Percentiles rank a stretch among this genome's conserved stretches.
phyloP scores from a whole-genome alignment of 2,888 invertebrate genomes.

The Cecidostiba fungosa region DNA sequence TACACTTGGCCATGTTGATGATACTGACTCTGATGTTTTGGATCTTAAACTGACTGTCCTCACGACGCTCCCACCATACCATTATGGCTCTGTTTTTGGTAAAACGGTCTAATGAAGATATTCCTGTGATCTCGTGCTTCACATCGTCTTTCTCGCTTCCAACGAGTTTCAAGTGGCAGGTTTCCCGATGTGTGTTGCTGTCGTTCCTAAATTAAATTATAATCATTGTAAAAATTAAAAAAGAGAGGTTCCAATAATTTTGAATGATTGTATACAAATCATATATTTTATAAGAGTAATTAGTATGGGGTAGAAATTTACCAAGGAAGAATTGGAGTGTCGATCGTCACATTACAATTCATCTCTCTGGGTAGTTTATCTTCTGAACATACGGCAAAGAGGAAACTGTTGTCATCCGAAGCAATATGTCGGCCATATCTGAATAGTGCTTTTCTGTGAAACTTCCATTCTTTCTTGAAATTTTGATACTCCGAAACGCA shows the following conservation, averaged over 20 bases:
- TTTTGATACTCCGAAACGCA: slow-evolving; percentile 3
- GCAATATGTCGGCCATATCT: slow-evolving; percentile 38
- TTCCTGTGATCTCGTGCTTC: slow-evolving; percentile 29
- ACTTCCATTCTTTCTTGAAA: slow-evolving; percentile 59
- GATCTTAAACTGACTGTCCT: slow-evolving; percentile 51
- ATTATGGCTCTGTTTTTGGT: slow-evolving; percentile 26
- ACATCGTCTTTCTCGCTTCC: not conserved
- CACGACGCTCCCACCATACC: slow-evolving; percentile 49
- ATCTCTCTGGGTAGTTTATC: slow-evolving; percentile 38
- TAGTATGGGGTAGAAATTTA: not conserved
- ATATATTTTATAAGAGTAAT: not conserved
- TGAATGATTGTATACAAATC: too few species aligned
- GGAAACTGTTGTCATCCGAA: slow-evolving; percentile 51
- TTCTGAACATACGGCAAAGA: slow-evolving; percentile 40
- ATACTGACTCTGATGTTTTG: slow-evolving; percentile 50
- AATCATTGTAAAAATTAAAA: not conserved
- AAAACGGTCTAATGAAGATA: slow-evolving; percentile 54
- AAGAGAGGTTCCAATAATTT: not conserved
- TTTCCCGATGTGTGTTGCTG: not conserved
- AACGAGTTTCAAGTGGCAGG: slow-evolving; percentile 33
- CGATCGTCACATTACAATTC: slow-evolving; percentile 57
- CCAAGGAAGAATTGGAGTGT: slow-evolving; percentile 44
- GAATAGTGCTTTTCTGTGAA: slow-evolving; percentile 23
- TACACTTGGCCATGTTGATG: slow-evolving; percentile 38
- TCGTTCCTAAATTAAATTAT: slow-evolving; percentile 7